Evolutionary conservation across 1,140 invertebrate genomes (phyloP).

Genomic region (Leptopilina boulardi): DNA sequence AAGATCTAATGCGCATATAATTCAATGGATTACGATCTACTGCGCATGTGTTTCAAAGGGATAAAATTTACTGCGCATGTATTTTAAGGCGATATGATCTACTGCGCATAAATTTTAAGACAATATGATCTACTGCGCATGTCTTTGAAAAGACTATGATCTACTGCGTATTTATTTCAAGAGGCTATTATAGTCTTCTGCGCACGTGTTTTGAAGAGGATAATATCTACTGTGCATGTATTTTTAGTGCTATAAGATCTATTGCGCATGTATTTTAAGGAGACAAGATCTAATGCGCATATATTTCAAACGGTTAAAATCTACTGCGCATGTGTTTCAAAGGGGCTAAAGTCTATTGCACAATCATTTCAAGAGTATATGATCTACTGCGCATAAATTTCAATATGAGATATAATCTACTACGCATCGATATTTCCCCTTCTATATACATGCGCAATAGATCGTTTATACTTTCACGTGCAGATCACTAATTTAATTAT

Average conservation of each 20-base stretch:
- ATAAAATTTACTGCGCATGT: neutral
- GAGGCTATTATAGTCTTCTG: neutral
- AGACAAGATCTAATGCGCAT: neutral
- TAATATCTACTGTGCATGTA: neutral
- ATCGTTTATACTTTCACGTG: neutral
- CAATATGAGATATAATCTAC: too few species aligned
- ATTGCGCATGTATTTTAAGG: neutral
- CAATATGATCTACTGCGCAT: too few species aligned
- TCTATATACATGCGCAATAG: neutral
- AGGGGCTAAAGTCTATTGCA: neutral
- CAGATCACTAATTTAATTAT: too few species aligned
- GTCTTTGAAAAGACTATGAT: too few species aligned
- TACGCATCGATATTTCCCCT: too few species aligned
- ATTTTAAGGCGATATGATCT: too few species aligned
- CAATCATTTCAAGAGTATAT: neutral
- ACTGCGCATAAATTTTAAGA: too few species aligned
- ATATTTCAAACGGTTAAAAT: neutral
- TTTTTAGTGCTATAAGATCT: neutral
- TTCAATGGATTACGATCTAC: neutral
- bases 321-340: neutral
- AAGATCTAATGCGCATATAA: neutral
- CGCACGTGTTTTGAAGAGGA: neutral
- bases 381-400: slow-evolving; percentile 1
- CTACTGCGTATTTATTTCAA: too few species aligned
- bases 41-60: neutral